Evolutionary conservation across 2,797 vertebrate genomes (phyloP), one percentile per base, ranked within the genome.

Genomic region (Mus caroli): DNA sequence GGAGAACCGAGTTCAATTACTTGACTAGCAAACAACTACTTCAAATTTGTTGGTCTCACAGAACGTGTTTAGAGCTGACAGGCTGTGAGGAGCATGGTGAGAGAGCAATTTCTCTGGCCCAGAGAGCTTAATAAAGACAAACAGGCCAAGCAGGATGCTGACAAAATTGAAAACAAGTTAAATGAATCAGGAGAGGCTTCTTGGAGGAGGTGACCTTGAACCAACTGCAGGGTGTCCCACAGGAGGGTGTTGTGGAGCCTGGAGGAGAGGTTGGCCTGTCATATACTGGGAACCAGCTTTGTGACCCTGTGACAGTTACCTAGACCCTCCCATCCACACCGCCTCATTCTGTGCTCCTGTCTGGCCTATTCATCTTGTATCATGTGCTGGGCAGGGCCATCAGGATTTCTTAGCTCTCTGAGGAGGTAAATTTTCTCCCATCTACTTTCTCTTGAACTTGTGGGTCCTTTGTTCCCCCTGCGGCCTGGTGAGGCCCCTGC

Each of bases 231-330:
- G 20, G 34, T 2, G 0, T 37, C 22, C 60, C 78, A 19, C 14
- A 56, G 46, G 78, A 69, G n/a, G 10, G 67, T 15, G 22, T 82
- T 1, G 0, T 10, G 52, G 79, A 78, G 10, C 52, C 10, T 15
- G n/a, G 64, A 73, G 62, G 43, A 1, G 13, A 52, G 40, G 46
- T 4, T 15, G 67, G 19, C 62, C 54, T 43, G 37, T 6, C 75
- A 37, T 13, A 1, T 80, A 6, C 3, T 4, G 34, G 58, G 24
- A 71, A 8, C n/a, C 0, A 50, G 56, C 34, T 10, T 46, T 0
- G 0, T 2, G 0, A 11, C 12, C 24, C 50, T 1, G 0, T 24
- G 46, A 20, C 1, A 2, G 10, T 56, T 11, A 12, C 52, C 89
- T 54, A 22, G 34, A 34, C 28, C 20, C 9, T 56, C 40, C 43